phyloP scores from a whole-genome alignment of 2,797 vertebrate species.

The Lagodon rhomboides region DNA sequence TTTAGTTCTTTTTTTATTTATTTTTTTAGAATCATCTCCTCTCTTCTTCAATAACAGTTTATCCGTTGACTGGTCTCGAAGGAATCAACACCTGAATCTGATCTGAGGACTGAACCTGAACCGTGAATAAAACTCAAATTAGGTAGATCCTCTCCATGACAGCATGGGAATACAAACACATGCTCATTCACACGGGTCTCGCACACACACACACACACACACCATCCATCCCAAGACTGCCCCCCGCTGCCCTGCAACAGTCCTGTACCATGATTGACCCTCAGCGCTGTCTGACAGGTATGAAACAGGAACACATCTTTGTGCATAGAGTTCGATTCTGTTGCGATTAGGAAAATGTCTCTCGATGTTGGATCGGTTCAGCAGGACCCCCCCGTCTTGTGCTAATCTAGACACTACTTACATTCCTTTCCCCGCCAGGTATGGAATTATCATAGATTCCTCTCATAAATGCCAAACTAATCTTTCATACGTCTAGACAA shows the following conservation, averaged over 20 bases:
- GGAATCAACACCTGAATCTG: constrained; percentile 78
- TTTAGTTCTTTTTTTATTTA: constrained; percentile 38
- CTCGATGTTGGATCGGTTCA: constrained; percentile 64
- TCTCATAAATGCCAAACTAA: constrained; percentile 81
- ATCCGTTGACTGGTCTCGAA: constrained; percentile 74
- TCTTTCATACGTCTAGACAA: constrained; percentile 74
- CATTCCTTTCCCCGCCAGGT: constrained; percentile 55
- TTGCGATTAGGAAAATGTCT: constrained; percentile 74
- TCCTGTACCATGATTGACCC: constrained; percentile 78
- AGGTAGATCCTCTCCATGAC: constrained; percentile 73
- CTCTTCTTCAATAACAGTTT: constrained; percentile 72
- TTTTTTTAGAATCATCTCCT: constrained; percentile 51
- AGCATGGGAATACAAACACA: constrained; percentile 49
- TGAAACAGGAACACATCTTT: constrained; percentile 82
- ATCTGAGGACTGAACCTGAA: constrained; percentile 77
- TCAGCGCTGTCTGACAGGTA: constrained; percentile 74
- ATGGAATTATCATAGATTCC: constrained; percentile 67
- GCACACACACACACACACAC: constrained; percentile 28
- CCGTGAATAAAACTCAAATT: constrained; percentile 72
- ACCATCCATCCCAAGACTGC: constrained; percentile 52
- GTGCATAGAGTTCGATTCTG: constrained; percentile 88
- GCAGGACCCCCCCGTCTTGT: constrained; percentile 76
- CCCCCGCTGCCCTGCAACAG: constrained; percentile 56
- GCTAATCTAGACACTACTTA: constrained; percentile 74
- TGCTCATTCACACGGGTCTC: constrained; percentile 40